These are phyloP conservation scores for Danaus chrysippus DNA, from an alignment of 2,888 invertebrate genomes.

Conservation along the genomic window DNA sequence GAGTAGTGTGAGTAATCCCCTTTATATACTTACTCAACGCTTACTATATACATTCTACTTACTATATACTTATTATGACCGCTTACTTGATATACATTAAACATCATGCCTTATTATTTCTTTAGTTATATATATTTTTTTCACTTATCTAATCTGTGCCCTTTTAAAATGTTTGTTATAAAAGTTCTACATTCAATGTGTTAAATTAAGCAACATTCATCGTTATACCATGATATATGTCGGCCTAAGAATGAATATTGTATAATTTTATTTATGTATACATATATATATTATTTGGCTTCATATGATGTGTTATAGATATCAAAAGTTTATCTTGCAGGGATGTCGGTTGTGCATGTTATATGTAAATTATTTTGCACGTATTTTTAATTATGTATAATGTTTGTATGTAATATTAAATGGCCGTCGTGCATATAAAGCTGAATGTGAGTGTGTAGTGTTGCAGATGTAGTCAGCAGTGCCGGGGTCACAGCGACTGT, in stretches of 20 bases:
- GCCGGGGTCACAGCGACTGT: conserved; percentile 59
- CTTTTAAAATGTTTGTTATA: too few relatives aligned
- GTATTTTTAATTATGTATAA: conserved; percentile 8
- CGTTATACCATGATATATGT: too few relatives aligned
- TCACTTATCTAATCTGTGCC: too few relatives aligned
- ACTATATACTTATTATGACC: too few relatives aligned
- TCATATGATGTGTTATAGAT: conserved; percentile 20
- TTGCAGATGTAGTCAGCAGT: conserved; percentile 73
- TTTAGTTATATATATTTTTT: too few relatives aligned
- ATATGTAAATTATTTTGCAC: conserved; percentile 32
- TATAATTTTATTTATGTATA: background rate
- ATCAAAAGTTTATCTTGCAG: conserved; percentile 29
- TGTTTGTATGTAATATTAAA: conserved; percentile 6
- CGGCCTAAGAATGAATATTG: too few relatives aligned
- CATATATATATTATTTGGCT: conserved; percentile 15
- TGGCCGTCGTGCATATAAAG: conserved; percentile 9
- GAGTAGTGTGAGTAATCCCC: conserved; percentile 31
- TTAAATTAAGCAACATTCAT: too few relatives aligned
- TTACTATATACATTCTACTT: background rate
- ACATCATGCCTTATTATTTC: too few relatives aligned
- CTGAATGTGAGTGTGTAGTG: conserved; percentile 66
- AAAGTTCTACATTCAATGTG: too few relatives aligned
- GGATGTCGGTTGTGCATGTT: conserved; percentile 30
- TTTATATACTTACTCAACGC: background rate
- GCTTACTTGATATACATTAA: too few relatives aligned